A percentile compares a stretch with the other conserved stretches of the same genome.
phyloP scores from a whole-genome alignment of 1,140 invertebrate genomes.

The Micrasema longulum region DNA sequence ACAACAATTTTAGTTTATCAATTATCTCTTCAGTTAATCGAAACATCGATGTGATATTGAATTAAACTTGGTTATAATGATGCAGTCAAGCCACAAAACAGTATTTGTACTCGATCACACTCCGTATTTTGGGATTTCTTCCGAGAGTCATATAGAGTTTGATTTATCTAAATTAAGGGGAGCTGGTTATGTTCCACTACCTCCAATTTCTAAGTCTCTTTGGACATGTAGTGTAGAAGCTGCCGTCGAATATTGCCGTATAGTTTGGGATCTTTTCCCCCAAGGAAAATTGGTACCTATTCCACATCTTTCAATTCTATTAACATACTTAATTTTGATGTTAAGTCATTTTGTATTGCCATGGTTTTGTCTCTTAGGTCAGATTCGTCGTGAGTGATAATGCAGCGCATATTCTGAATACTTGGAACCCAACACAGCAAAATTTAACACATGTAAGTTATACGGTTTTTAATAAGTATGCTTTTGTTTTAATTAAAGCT shows the following conservation, averaged over 20 bases:
- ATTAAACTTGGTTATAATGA: slow-evolving; percentile 55
- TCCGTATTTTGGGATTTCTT: slow-evolving; percentile 87
- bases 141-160: slow-evolving; percentile 89
- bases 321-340: slow-evolving; percentile 5
- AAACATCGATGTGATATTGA: no score
- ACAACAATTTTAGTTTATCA: no score
- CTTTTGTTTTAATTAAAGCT: no score
- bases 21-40: no score
- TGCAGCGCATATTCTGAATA: slow-evolving; percentile 82
- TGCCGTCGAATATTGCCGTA: slow-evolving; percentile 93
- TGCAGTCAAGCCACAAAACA: slow-evolving; percentile 87
- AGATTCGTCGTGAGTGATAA: slow-evolving; percentile 87
- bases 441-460: slow-evolving; percentile 82
- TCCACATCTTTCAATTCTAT: slow-evolving; percentile 1
- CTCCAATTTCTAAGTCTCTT: slow-evolving; percentile 86
- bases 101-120: slow-evolving; percentile 95
- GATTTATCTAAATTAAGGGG: slow-evolving; percentile 83
- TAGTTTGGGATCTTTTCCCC: slow-evolving; percentile 96
- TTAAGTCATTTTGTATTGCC: slow-evolving; percentile 11
- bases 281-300: slow-evolving; percentile 81
- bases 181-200: slow-evolving; percentile 71
- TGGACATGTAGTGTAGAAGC: slow-evolving; percentile 97
- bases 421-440: slow-evolving; percentile 84
- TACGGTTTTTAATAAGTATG: not conserved
- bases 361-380: slow-evolving; percentile 68